Conservation (phyloP, 2,797 vertebrate species). For the Myotis planiceps region DNA sequence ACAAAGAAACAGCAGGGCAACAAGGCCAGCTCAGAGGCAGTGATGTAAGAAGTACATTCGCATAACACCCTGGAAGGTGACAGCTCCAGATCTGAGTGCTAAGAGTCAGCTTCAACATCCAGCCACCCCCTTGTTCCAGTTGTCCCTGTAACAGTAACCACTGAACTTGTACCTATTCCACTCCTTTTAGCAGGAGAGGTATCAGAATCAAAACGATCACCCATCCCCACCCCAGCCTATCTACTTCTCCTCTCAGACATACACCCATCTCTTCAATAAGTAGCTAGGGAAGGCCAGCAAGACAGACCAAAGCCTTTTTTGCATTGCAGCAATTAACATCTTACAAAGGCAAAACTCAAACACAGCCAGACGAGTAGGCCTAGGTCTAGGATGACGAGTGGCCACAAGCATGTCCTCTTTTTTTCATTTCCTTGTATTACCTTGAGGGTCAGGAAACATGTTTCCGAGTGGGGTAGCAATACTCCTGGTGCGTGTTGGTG, state of each 20-base stretch:
- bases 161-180: rapidly evolving
- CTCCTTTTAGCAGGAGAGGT: neutral
- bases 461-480: slow-evolving; percentile 11
- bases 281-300: neutral
- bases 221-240: neutral
- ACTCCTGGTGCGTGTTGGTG: slow-evolving; percentile 66
- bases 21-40: neutral
- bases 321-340: neutral
- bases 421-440: neutral
- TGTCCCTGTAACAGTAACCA: rapidly evolving
- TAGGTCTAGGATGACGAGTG: neutral
- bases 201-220: neutral
- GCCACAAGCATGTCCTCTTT: neutral
- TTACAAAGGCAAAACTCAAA: neutral
- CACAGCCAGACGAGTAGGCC: rapidly evolving
- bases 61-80: neutral
- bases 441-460: slow-evolving; percentile 58
- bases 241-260: neutral
- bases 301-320: neutral
- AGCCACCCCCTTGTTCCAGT: rapidly evolving
- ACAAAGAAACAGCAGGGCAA: neutral
- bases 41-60: too few species aligned
- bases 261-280: neutral
- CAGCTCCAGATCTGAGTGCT: neutral
- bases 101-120: neutral